These are phyloP conservation scores for Falcaria lacertinaria DNA, from an alignment of 2,888 invertebrate genomes.

Conservation along the genomic window DNA sequence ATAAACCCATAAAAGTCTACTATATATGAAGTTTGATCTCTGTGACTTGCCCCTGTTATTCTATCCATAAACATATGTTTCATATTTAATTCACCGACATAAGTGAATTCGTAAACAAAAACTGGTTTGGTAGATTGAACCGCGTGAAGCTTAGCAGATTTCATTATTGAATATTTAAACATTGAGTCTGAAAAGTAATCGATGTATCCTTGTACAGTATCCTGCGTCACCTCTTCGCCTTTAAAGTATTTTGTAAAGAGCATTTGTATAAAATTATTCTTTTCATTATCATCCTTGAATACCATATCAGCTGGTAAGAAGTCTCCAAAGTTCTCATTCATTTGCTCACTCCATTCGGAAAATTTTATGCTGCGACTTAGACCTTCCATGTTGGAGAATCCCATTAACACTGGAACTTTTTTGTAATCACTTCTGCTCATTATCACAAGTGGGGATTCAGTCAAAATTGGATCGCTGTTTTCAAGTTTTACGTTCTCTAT, in stretches of 20 bases:
- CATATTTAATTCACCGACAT: slow-evolving; percentile 55
- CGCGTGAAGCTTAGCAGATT: slow-evolving; percentile 55
- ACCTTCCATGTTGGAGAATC: slow-evolving; percentile 69
- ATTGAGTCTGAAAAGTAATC: slow-evolving; percentile 68
- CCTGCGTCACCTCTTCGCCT: slow-evolving; percentile 38
- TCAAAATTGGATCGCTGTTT: slow-evolving; percentile 50
- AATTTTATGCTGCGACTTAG: slow-evolving; percentile 57
- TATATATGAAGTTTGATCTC: slow-evolving; percentile 64
- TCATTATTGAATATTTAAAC: slow-evolving; percentile 63
- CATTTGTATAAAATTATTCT: slow-evolving; percentile 33
- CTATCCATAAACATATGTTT: slow-evolving; percentile 55
- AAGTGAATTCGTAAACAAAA: slow-evolving; percentile 63
- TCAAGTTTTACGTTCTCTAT: slow-evolving; percentile 50
- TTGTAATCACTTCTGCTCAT: slow-evolving; percentile 44
- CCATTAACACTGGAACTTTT: slow-evolving; percentile 51
- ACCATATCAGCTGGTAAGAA: slow-evolving; percentile 60
- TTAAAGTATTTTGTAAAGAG: slow-evolving; percentile 55
- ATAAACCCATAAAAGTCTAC: slow-evolving; percentile 58
- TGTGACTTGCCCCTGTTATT: slow-evolving; percentile 63
- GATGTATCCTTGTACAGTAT: slow-evolving; percentile 46
- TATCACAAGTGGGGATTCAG: slow-evolving; percentile 56
- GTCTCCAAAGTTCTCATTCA: slow-evolving; percentile 58
- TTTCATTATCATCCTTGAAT: slow-evolving; percentile 39
- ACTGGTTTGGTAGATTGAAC: slow-evolving; percentile 36
- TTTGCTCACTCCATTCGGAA: slow-evolving; percentile 52